These are phyloP conservation scores for Drosophila testacea DNA, from an alignment of 2,888 invertebrate genomes.

Conservation along the genomic window DNA sequence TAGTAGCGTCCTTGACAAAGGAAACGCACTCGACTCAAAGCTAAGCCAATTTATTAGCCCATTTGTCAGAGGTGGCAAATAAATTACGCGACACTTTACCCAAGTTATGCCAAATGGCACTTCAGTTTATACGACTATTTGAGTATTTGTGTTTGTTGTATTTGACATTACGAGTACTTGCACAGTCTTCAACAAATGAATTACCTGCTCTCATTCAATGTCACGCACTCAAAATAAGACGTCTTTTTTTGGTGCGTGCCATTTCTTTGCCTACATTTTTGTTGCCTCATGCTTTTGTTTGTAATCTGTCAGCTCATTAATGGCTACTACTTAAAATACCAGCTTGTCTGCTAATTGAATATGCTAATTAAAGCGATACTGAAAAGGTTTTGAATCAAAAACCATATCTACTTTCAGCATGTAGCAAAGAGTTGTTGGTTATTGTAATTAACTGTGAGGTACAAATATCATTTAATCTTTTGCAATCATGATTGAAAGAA, in stretches of 20 bases:
- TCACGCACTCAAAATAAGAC: conserved; percentile 53
- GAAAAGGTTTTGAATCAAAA: neutral
- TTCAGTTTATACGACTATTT: conserved; percentile 26
- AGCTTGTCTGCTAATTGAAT: conserved; percentile 42
- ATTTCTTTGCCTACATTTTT: conserved; percentile 17
- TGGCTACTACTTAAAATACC: conserved; percentile 32
- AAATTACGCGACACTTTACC: conserved; percentile 47
- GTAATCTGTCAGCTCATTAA: conserved; percentile 49
- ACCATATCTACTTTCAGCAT: neutral
- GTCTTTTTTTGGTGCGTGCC: conserved; percentile 30
- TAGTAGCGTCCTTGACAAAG: conserved; percentile 11
- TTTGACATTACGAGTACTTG: conserved; percentile 31
- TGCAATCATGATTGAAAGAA: no score
- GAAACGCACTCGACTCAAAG: neutral
- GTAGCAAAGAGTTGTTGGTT: neutral
- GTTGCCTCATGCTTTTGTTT: conserved; percentile 31
- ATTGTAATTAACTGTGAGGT: neutral
- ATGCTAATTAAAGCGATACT: conserved; percentile 14
- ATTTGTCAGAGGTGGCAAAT: conserved; percentile 50
- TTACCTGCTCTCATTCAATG: conserved; percentile 45
- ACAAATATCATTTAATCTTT: neutral
- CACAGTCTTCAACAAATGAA: conserved; percentile 27
- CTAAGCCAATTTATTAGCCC: conserved; percentile 39
- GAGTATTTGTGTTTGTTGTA: conserved; percentile 16
- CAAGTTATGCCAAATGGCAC: conserved; percentile 38